These are phyloP conservation scores for Calidris pugnax DNA, from an alignment of 2,113 vertebrate genomes.

Conservation along the genomic window DNA sequence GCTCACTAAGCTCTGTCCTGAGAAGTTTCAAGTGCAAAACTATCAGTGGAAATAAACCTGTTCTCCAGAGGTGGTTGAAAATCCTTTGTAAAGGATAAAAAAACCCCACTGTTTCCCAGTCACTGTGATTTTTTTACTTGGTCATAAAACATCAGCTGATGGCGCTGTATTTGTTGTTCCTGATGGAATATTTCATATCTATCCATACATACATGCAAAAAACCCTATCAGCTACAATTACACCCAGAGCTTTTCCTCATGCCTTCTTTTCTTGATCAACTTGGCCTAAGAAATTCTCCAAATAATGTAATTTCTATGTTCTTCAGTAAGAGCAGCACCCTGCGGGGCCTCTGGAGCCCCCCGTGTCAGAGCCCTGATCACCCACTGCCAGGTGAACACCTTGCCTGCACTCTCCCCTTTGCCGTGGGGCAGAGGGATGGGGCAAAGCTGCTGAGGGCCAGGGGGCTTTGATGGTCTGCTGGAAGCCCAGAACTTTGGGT, in stretches of 20 bases:
- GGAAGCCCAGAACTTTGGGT: background rate
- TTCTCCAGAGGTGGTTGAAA: background rate
- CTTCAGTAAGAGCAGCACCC: background rate
- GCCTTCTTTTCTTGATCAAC: background rate
- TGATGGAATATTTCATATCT: background rate
- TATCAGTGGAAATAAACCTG: background rate
- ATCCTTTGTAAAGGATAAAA: background rate
- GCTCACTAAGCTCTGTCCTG: background rate
- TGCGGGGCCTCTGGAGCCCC: background rate
- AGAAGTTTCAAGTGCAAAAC: background rate
- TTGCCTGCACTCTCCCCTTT: background rate
- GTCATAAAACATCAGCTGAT: background rate
- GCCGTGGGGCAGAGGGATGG: fast-evolving
- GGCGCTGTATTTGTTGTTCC: background rate
- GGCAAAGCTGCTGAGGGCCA: background rate
- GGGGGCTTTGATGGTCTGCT: background rate
- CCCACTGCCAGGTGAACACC: background rate
- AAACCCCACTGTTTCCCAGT: background rate
- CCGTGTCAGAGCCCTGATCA: background rate
- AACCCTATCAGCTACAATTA: background rate
- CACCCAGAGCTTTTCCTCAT: background rate
- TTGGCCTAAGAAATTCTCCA: background rate
- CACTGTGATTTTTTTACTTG: background rate
- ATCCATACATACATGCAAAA: background rate
- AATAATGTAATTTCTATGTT: background rate